Evolutionary conservation across 2,113 vertebrate genomes (phyloP).

Genomic region (Thalassoma bifasciatum): DNA sequence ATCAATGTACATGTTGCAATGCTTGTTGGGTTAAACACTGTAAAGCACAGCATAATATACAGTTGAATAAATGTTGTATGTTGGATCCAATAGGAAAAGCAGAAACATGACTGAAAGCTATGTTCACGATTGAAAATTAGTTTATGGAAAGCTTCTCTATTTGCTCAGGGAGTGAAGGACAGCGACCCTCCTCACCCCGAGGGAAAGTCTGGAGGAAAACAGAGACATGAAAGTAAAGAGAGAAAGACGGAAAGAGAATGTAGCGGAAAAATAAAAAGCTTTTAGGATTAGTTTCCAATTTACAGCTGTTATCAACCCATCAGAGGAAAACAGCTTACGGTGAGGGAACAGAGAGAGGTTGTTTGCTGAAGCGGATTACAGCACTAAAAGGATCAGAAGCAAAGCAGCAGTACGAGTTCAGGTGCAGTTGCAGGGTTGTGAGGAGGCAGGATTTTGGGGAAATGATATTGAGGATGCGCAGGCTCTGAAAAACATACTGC

Average conservation of each 20-base stretch:
- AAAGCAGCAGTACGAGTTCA: constrained; percentile 49
- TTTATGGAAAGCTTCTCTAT: background rate
- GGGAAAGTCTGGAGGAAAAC: background rate
- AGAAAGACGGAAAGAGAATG: constrained; percentile 21
- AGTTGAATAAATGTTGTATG: too few relatives aligned
- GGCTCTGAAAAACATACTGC: constrained; percentile 11
- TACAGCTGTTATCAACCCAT: constrained; percentile 67
- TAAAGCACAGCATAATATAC: background rate
- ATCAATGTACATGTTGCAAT: too few relatives aligned
- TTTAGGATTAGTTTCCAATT: constrained; percentile 76
- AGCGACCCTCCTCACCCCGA: background rate
- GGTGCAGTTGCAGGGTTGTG: constrained; percentile 41
- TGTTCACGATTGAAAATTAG: background rate
- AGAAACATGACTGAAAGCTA: background rate
- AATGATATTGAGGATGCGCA: constrained; percentile 27
- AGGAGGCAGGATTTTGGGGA: constrained; percentile 30
- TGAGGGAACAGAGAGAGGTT: constrained; percentile 62
- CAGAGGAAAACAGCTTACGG: constrained; percentile 59
- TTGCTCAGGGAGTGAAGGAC: background rate
- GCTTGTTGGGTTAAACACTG: too few relatives aligned
- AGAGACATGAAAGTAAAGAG: background rate
- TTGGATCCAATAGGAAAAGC: background rate
- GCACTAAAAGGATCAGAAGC: constrained; percentile 72
- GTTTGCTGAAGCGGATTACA: constrained; percentile 73
- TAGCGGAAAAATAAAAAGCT: constrained; percentile 54